A percentile compares a stretch with the other conserved stretches of the same genome.
Conservation (phyloP, 2,113 vertebrate species). For the Gymnogyps californianus region DNA sequence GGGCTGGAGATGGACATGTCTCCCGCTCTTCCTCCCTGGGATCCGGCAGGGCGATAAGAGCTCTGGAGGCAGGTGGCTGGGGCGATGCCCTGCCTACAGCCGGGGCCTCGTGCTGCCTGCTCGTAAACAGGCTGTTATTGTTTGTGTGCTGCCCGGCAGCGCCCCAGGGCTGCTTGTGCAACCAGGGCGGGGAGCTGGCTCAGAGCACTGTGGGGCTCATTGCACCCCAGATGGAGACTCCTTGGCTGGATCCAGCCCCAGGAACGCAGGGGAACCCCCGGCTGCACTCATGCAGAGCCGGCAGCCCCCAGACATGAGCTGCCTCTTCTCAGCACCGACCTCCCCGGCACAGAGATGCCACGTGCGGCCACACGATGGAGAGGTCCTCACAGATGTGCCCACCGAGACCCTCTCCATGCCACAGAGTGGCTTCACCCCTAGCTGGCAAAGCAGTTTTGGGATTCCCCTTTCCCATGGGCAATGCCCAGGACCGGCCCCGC, state of each 20-base stretch:
- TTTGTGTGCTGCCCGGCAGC: not conserved
- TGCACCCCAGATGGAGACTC: not conserved
- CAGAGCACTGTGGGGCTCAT: not conserved
- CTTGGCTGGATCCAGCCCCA: not conserved
- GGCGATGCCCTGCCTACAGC: not conserved
- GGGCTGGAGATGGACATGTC: fast-evolving
- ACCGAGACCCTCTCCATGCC: fast-evolving
- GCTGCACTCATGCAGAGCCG: fast-evolving
- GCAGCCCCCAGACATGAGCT: fast-evolving
- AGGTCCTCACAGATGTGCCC: fast-evolving
- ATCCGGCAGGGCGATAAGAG: not conserved
- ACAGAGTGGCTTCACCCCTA: fast-evolving
- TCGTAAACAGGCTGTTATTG: not conserved
- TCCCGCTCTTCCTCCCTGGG: fast-evolving
- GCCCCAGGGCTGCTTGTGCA: slow-evolving; percentile 18
- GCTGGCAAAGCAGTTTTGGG: not conserved
- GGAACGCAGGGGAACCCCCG: fast-evolving
- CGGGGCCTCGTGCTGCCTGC: not conserved
- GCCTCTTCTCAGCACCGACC: not conserved
- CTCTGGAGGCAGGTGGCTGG: not conserved
- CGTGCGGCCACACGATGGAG: fast-evolving
- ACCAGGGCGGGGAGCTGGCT: slow-evolving; percentile 27
- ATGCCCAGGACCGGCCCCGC: fast-evolving
- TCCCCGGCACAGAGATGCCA: not conserved
- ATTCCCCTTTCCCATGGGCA: fast-evolving